Evolutionary conservation across 2,888 invertebrate genomes (phyloP), one percentile per base, ranked within the genome.

Genomic region (Laspeyria flexula): DNA sequence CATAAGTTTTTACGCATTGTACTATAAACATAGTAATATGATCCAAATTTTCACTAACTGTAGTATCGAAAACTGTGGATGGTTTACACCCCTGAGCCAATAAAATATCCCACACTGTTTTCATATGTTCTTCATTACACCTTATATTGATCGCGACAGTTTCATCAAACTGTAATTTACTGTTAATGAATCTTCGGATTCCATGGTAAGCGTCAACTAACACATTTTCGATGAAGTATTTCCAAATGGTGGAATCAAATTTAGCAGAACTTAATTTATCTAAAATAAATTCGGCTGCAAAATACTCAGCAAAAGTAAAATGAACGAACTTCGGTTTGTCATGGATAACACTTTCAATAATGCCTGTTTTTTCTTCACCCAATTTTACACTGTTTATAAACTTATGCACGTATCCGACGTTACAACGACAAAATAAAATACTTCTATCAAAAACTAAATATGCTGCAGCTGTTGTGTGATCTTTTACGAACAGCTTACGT

Each of bases 291-390:
- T 61, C 63, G 13, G 45, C 39, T 1, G 59, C 55, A 49, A 65
- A 67, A 44, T 63, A 67, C 43, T 67, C 67, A 11, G 48, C 55
- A 27, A 51, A 63, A n/a, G 65, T 59, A 9, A 38, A 58, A 41
- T 67, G 67, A 6, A 60, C 43, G 27, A 65, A 67, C 38, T 54
- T 55, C 0, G 54, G 55, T 11, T 54, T 39, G 9, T 52, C 44
- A 3, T 29, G 27, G 9, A 30, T 2, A 1, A 55, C 45, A 11
- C 15, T 42, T 34, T 51, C 46, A 29, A 67, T 43, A 6, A 67
- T 55, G 5, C 62, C 66, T 5, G 52, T 53, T 34, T 58, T 66
- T 27, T 66, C 66, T 1, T 58, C 42, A 2, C 43, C 43, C 6
- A 12, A 18, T 16, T 29, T 47, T 3, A 59, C 1, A 13, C 29